These are phyloP conservation scores for Myopa testacea DNA, from an alignment of 2,888 invertebrate species.

Conservation along the genomic window DNA sequence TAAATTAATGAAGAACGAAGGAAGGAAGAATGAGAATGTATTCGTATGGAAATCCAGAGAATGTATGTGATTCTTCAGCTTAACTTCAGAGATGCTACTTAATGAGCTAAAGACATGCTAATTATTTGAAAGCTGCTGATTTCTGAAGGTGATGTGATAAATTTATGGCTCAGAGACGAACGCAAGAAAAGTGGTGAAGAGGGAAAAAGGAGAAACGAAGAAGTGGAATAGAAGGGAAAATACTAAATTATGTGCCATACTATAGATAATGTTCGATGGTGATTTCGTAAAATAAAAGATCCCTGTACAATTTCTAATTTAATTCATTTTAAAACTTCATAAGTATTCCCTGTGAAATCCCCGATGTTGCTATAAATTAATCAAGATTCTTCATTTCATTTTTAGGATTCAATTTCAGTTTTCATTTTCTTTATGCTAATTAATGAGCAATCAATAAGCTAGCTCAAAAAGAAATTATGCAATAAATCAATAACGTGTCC, in stretches of 20 bases:
- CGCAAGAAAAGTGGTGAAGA: no score
- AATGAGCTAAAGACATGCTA: background rate
- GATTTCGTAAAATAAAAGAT: no score
- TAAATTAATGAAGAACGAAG: background rate
- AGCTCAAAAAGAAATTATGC: conserved; percentile 23
- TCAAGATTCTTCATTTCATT: background rate
- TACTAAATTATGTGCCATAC: no score
- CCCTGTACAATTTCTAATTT: no score
- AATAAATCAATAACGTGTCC: conserved; percentile 7
- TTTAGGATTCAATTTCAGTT: background rate
- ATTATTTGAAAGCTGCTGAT: background rate
- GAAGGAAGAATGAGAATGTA: background rate
- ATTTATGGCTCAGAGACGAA: no score
- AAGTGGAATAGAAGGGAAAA: no score
- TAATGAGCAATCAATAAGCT: conserved; percentile 26
- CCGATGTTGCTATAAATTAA: background rate
- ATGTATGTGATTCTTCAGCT: background rate
- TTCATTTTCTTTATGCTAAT: background rate
- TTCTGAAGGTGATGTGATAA: no score
- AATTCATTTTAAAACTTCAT: no score
- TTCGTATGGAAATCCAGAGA: background rate
- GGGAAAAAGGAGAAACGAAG: no score
- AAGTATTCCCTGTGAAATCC: no score
- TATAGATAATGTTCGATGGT: no score
- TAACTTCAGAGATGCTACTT: background rate